Percentiles rank a stretch among this genome's conserved stretches.
Evolutionary conservation across 2,888 invertebrate genomes (phyloP).

Genomic region (Rotaria magnacalcarata): DNA sequence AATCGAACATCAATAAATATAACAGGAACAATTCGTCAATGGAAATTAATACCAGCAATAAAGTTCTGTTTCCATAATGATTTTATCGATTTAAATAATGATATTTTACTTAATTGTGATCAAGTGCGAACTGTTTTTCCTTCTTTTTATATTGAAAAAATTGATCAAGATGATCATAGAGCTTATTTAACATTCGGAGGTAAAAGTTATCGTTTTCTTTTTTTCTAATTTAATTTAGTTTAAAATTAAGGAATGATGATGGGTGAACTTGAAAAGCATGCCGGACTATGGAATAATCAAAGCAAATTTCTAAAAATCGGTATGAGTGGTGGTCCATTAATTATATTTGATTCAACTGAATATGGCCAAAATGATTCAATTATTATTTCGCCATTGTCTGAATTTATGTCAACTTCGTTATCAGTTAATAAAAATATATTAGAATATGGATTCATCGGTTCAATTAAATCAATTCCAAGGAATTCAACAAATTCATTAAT

Average conservation of each 20-base stretch:
- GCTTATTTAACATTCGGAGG: conserved; percentile 4
- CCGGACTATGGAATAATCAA: conserved; percentile 40
- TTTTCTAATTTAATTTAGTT: background rate
- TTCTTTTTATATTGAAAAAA: background rate
- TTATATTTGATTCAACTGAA: conserved; percentile 34
- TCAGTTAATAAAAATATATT: conserved; percentile 43
- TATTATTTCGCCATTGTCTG: conserved; percentile 39
- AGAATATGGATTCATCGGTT: conserved; percentile 52
- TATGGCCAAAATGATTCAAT: conserved; percentile 30
- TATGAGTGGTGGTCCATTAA: conserved; percentile 40
- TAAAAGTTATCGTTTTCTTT: background rate
- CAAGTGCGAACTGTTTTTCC: background rate
- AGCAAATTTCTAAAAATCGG: conserved; percentile 35
- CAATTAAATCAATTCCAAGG: conserved; percentile 49
- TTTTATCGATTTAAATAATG: background rate
- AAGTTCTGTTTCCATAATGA: background rate
- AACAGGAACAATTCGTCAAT: background rate
- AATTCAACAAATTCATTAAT: conserved; percentile 49
- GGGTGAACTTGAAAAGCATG: conserved; percentile 44
- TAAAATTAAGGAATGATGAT: conserved; percentile 41
- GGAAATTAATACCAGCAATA: background rate
- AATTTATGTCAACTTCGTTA: conserved; percentile 45
- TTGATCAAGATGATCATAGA: background rate
- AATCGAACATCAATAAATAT: background rate
- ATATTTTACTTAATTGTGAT: background rate